Evolutionary conservation across 2,797 vertebrate species (phyloP).

Genomic region (Propithecus deckenii): DNA sequence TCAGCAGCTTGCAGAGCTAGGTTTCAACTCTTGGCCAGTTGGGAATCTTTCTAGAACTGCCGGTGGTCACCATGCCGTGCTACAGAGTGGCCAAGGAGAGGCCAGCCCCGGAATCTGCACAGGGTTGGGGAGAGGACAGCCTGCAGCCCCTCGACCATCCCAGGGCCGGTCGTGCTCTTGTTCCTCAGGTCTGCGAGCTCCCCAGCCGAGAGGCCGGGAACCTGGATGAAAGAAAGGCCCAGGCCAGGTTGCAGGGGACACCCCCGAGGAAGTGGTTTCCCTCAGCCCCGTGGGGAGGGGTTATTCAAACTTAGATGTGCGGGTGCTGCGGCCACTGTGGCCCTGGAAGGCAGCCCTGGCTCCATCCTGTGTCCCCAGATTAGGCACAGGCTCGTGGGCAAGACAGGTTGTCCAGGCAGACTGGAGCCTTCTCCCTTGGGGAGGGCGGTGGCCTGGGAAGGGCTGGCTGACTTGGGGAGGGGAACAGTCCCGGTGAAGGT

Average conservation of each 20-base stretch:
- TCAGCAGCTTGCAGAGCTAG: background rate
- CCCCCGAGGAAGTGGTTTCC: background rate
- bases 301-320: no score
- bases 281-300: no score
- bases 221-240: background rate
- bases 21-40: background rate
- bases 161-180: rapidly evolving
- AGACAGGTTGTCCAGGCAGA: background rate
- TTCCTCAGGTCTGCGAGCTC: background rate
- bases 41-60: background rate
- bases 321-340: rapidly evolving
- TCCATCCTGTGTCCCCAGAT: background rate
- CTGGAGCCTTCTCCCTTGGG: background rate
- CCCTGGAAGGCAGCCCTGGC: rapidly evolving
- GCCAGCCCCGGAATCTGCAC: background rate
- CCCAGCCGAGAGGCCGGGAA: background rate
- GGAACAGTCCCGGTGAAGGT: background rate
- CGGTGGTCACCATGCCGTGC: rapidly evolving
- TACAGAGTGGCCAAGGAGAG: rapidly evolving
- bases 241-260: background rate
- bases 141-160: rapidly evolving
- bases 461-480: background rate
- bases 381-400: background rate
- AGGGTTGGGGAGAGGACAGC: rapidly evolving
- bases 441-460: background rate